These are phyloP conservation scores for Borostomias antarcticus DNA, from an alignment of 2,797 vertebrate genomes.

Conservation along the genomic window DNA sequence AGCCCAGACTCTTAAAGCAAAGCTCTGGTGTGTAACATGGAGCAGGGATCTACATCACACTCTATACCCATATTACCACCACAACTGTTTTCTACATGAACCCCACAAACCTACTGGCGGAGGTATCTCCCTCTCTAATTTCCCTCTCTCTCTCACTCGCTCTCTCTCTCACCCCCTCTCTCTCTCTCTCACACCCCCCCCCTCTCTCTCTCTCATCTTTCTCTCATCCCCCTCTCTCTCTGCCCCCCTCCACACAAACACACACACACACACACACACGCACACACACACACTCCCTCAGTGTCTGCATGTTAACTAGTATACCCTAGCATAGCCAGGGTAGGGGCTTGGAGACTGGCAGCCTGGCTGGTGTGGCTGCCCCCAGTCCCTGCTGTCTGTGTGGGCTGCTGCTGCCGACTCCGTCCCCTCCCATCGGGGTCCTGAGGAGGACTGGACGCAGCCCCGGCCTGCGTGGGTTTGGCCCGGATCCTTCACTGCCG, in stretches of 20 bases:
- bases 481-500: background rate
- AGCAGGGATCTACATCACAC: constrained; percentile 48
- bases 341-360: constrained; percentile 40
- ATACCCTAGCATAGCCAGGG: constrained; percentile 30
- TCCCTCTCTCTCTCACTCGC: too few relatives aligned
- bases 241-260: background rate
- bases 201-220: background rate
- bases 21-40: constrained; percentile 54
- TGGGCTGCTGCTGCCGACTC: constrained; percentile 13
- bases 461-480: constrained; percentile 1
- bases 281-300: background rate
- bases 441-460: constrained; percentile 50
- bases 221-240: background rate
- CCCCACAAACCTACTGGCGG: constrained; percentile 29
- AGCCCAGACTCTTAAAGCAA: constrained; percentile 51
- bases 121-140: constrained; percentile 39
- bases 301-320: constrained; percentile 45
- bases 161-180: background rate
- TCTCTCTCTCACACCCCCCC: background rate
- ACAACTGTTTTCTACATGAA: constrained; percentile 40
- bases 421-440: constrained; percentile 36
- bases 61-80: constrained; percentile 53
- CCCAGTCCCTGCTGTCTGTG: constrained; percentile 25
- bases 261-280: background rate
- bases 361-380: constrained; percentile 9